phyloP scores from a whole-genome alignment of 2,113 vertebrate genomes.

The Motacilla tschutschensis region DNA sequence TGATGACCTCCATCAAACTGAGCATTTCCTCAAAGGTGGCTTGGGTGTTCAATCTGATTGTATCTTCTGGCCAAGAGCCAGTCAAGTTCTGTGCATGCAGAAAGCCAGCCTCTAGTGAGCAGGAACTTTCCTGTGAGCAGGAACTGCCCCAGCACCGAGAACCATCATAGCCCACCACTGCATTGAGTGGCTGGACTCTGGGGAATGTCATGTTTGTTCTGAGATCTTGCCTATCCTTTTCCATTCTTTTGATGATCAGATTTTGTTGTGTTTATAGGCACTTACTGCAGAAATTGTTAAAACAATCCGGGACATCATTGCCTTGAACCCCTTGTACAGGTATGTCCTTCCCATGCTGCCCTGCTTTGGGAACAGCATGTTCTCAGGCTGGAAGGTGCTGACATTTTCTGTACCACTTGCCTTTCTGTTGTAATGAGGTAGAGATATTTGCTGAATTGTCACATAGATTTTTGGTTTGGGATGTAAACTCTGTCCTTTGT shows the following conservation, averaged over 20 bases:
- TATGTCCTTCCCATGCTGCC: constrained; percentile 12
- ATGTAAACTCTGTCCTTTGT: background rate
- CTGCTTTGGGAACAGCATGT: background rate
- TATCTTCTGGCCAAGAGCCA: background rate
- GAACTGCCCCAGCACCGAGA: background rate
- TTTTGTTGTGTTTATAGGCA: constrained; percentile 71
- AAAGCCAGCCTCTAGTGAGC: background rate
- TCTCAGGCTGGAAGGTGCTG: background rate
- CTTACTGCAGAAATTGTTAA: constrained; percentile 98
- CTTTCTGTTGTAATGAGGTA: background rate
- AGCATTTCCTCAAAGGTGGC: background rate
- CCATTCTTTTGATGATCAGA: background rate
- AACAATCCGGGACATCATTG: constrained; percentile 97
- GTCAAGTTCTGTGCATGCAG: background rate
- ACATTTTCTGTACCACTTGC: background rate
- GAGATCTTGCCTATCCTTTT: background rate
- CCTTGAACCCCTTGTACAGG: constrained; percentile 95
- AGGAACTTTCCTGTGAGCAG: background rate
- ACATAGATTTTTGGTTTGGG: background rate
- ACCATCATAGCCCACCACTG: no score
- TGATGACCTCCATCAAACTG: background rate
- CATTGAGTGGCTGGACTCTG: background rate
- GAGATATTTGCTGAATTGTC: background rate
- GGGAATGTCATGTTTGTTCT: background rate
- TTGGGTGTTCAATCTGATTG: rapidly evolving